A percentile compares a stretch with the other conserved stretches of the same genome.
These are phyloP conservation scores for Colinus virginianus DNA, from an alignment of 2,113 vertebrate species.

Conservation along the genomic window DNA sequence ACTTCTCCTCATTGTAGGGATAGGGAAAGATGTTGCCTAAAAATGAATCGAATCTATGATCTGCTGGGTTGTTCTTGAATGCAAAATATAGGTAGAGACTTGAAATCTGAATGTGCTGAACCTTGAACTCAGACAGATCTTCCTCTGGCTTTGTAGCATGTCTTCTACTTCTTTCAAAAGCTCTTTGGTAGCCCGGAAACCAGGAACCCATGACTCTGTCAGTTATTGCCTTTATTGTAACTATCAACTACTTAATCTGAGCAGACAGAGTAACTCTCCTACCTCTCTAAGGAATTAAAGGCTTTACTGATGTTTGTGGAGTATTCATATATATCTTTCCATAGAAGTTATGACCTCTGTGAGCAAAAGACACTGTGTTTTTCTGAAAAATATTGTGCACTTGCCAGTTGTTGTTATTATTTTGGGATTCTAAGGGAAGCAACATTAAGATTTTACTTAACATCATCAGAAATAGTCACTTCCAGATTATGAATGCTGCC, in stretches of 20 bases:
- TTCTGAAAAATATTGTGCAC: not conserved
- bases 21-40: not conserved
- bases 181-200: constrained; percentile 7
- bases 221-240: not conserved
- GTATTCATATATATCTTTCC: not conserved
- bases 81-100: not conserved
- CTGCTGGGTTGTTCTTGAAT: not conserved
- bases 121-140: not conserved
- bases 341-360: not conserved
- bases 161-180: not conserved
- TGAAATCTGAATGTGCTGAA: not conserved
- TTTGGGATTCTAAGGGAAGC: not conserved
- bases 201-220: not conserved
- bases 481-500: not conserved
- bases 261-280: not conserved
- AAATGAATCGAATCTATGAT: not conserved
- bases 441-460: not conserved
- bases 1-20: not conserved
- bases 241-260: not conserved
- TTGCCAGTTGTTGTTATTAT: not conserved
- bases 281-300: not conserved
- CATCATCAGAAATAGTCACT: not conserved
- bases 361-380: not conserved
- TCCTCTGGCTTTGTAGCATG: not conserved
- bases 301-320: not conserved